Evolutionary conservation across 2,113 vertebrate species (phyloP).

Genomic region (Xiphophorus maculatus): DNA sequence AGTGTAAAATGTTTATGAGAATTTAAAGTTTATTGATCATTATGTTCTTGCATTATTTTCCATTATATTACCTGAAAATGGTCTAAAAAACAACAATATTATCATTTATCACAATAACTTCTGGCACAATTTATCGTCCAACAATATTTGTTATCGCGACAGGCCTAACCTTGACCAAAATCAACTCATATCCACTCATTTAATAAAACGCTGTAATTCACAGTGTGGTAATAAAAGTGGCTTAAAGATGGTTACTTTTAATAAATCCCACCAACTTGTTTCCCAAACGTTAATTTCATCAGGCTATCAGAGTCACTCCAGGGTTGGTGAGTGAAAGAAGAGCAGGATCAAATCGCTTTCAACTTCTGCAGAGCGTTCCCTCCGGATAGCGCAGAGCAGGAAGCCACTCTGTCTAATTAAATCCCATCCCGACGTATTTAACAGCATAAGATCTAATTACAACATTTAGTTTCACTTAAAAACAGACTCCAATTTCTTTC

Average conservation of each 20-base stretch:
- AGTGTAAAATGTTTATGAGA: too few relatives aligned
- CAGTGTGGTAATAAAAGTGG: background rate
- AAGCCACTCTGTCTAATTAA: conserved; percentile 71
- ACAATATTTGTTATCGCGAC: too few relatives aligned
- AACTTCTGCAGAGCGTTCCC: conserved; percentile 71
- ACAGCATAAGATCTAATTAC: conserved; percentile 75
- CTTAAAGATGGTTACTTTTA: conserved; percentile 29
- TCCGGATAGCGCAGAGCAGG: conserved; percentile 53
- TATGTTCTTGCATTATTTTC: too few relatives aligned
- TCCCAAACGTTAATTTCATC: conserved; percentile 69
- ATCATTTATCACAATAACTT: too few relatives aligned
- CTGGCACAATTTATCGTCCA: too few relatives aligned
- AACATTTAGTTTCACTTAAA: conserved; percentile 74
- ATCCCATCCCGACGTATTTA: conserved; percentile 66
- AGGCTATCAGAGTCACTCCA: conserved; percentile 63
- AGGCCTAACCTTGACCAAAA: too few relatives aligned
- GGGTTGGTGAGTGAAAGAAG: conserved; percentile 65
- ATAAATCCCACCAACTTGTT: conserved; percentile 67
- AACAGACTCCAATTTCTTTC: conserved; percentile 51
- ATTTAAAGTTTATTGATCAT: too few relatives aligned
- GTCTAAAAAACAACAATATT: too few relatives aligned
- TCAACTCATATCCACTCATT: too few relatives aligned
- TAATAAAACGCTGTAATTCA: too few relatives aligned
- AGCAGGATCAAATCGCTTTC: conserved; percentile 75
- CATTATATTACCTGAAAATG: too few relatives aligned